Evolutionary conservation across 2,888 invertebrate species (phyloP).

Genomic region (Ormyrus nitidulus): DNA sequence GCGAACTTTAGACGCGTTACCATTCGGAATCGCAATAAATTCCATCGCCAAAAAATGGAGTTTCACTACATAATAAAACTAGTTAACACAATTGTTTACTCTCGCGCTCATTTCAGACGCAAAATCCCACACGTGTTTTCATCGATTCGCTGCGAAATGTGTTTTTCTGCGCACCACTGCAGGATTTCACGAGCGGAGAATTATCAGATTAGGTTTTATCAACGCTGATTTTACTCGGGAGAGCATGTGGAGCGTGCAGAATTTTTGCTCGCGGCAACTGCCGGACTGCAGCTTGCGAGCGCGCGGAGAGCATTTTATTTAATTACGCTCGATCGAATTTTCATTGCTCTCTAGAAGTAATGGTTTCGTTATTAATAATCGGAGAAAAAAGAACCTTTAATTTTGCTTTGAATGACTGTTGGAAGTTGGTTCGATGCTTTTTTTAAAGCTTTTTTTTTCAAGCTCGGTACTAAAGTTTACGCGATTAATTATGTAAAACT

Average conservation of each 20-base stretch:
- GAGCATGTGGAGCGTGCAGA: not conserved
- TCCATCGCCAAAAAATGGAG: too few relatives aligned
- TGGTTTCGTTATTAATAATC: not conserved
- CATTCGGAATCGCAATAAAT: too few relatives aligned
- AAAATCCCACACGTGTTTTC: not conserved
- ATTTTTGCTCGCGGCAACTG: not conserved
- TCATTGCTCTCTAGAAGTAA: not conserved
- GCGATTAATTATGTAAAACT: too few relatives aligned
- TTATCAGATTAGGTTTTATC: slow-evolving; percentile 51
- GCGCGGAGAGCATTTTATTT: not conserved
- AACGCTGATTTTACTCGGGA: slow-evolving; percentile 31
- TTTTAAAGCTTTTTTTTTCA: not conserved
- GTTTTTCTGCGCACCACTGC: slow-evolving; percentile 33
- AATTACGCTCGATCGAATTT: not conserved
- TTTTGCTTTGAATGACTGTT: not conserved
- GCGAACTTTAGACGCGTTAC: too few relatives aligned
- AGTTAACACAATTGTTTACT: not conserved
- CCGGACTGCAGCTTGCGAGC: not conserved
- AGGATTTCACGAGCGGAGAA: slow-evolving; percentile 39
- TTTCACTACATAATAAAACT: not conserved
- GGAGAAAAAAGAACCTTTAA: too few relatives aligned
- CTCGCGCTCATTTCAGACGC: too few relatives aligned
- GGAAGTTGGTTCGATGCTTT: not conserved
- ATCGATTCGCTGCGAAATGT: not conserved
- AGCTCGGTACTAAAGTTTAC: too few relatives aligned